phyloP scores from a whole-genome alignment of 2,888 invertebrate genomes.

The Heterodera filipjevi region DNA sequence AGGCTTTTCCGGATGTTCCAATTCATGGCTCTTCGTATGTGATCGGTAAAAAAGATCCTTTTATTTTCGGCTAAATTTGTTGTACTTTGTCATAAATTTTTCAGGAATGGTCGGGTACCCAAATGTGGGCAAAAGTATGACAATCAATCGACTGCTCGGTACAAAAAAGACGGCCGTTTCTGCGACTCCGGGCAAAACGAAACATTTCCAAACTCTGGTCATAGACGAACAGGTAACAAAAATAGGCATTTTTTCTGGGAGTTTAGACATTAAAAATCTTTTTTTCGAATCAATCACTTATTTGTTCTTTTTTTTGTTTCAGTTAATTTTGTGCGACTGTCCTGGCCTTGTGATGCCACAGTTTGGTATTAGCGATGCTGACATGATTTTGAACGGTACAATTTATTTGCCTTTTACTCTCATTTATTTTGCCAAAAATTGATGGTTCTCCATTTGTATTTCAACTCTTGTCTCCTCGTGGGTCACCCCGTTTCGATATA shows the following conservation, averaged over 20 bases:
- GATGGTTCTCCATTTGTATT: not conserved
- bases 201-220: conserved; percentile 77
- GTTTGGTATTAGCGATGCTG: conserved; percentile 89
- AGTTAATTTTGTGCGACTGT: conserved; percentile 86
- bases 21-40: not conserved
- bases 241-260: too few relatives aligned
- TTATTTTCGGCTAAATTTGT: too few relatives aligned
- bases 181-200: conserved; percentile 96
- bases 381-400: conserved; percentile 85
- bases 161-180: conserved; percentile 81
- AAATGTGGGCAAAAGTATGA: conserved; percentile 99
- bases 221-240: conserved; percentile 65
- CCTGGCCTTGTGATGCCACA: conserved; percentile 92
- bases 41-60: conserved; percentile 24
- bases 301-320: conserved; percentile 25
- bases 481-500: too few relatives aligned
- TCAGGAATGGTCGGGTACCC: conserved; percentile 85
- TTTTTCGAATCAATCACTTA: too few relatives aligned
- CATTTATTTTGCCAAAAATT: too few relatives aligned
- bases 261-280: too few relatives aligned
- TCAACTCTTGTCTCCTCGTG: not conserved
- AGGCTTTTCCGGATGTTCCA: not conserved
- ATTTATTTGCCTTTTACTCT: too few relatives aligned
- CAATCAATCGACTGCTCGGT: conserved; percentile 88
- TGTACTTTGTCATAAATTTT: conserved; percentile 39